phyloP scores from a whole-genome alignment of 2,113 vertebrate species.

The Nibea albiflora region DNA sequence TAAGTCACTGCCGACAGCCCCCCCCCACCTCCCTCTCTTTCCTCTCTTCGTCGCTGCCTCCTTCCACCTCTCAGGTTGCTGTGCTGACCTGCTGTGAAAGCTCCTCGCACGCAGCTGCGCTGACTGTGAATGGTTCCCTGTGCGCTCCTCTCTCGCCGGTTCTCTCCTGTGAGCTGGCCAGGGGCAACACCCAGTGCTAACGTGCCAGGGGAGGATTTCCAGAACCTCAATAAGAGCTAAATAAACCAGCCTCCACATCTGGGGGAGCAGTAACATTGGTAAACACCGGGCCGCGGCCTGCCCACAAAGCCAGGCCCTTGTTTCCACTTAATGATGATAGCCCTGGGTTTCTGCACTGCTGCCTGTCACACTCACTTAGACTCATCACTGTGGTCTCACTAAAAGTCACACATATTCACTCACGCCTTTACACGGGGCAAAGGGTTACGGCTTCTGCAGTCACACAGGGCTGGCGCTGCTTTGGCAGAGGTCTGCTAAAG shows the following conservation, averaged over 20 bases:
- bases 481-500: neutral
- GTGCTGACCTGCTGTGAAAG: constrained; percentile 32
- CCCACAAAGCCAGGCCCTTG: constrained; percentile 59
- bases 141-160: constrained; percentile 46
- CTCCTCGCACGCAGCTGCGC: constrained; percentile 66
- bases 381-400: constrained; percentile 55
- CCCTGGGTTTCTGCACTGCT: constrained; percentile 62
- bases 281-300: constrained; percentile 65
- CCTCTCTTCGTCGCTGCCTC: constrained; percentile 7
- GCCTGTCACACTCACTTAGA: constrained; percentile 68
- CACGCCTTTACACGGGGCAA: constrained; percentile 30
- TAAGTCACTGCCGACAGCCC: constrained; percentile 16
- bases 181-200: constrained; percentile 72
- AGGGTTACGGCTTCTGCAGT: constrained; percentile 7
- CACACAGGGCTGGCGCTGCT: neutral
- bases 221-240: constrained; percentile 74
- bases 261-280: constrained; percentile 65
- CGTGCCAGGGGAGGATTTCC: constrained; percentile 82
- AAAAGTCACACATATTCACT: constrained; percentile 25
- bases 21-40: neutral
- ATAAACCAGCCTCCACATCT: constrained; percentile 79
- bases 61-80: constrained; percentile 31
- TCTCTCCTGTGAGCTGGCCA: constrained; percentile 57
- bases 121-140: constrained; percentile 65
- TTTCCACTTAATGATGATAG: constrained; percentile 70